Base-by-base conservation (phyloP, 2,797 vertebrate genomes). In the Knipowitschia caucasica region DNA sequence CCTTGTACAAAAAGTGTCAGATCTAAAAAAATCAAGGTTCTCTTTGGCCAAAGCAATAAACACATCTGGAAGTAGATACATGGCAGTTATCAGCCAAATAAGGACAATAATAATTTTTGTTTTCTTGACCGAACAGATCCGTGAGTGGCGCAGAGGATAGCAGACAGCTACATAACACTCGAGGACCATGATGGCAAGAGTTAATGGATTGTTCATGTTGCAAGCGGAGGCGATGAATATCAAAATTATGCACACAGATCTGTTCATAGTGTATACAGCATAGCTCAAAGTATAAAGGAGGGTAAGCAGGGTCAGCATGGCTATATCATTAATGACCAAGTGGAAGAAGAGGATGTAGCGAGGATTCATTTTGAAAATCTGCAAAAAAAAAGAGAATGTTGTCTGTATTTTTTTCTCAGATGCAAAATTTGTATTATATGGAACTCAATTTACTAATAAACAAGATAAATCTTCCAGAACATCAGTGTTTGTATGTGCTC, bases 321-420 rank as follows among this genome's bases (percentile, higher is more conserved):
- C 73, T 29, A 83, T 85, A 42, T 87, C 82, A 5, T 82, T 85
- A 39, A 88, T 69, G 21, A 88, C 82, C 44, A 87, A 50, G 21
- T 86, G 80, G 59, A 78, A 77, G 67, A 72, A 87, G 6, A 88
- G 62, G 23, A 87, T 34, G 30, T 50, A 50, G n/a, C 44, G 44
- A 20, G 44, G 44, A 20, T 30, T 47, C 15, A 12, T 3, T 18
- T 4, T 30, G n/a, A 47, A 47, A 2, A 20, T 47, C 44, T 47
- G 27, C 27, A 47, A 47, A 30, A 20, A 3, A 18, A 30, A 18
- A 18, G 5, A 29, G 30, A 11, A 5, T 2, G 3, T 44, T 9
- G 35, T 17, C 18, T 34, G 8, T 20, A 38, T 7, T 20, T 7
- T 38, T 7, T 18, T 17, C 20, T n/a, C n/a, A n/a, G n/a, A n/a